Evolutionary conservation across 2,797 vertebrate genomes (phyloP).

Genomic region (Microctenopoma steveboyesi): DNA sequence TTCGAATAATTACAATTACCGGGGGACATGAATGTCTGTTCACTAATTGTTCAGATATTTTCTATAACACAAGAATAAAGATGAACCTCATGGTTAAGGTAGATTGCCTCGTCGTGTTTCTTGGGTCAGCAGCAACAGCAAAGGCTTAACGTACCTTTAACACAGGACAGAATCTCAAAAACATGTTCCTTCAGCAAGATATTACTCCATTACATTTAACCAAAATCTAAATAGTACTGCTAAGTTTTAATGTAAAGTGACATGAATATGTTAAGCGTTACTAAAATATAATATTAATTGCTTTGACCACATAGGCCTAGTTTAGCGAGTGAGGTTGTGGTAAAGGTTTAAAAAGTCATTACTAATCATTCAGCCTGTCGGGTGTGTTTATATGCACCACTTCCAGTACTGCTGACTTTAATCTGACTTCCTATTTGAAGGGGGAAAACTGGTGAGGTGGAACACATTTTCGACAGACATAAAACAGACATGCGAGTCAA

Average conservation of each 20-base stretch:
- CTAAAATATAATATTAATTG: constrained; percentile 64
- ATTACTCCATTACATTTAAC: not conserved
- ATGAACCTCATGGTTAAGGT: too few species aligned
- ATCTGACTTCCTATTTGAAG: constrained; percentile 77
- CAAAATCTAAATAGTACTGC: constrained; percentile 21
- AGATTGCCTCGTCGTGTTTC: too few species aligned
- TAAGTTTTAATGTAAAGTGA: constrained; percentile 23
- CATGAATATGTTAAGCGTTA: constrained; percentile 35
- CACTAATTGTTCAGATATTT: too few species aligned
- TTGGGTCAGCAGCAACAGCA: too few species aligned
- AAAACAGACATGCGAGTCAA: constrained; percentile 78
- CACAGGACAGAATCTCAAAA: not conserved
- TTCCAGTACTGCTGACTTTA: constrained; percentile 72
- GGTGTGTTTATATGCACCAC: constrained; percentile 71
- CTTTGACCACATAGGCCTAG: constrained; percentile 52
- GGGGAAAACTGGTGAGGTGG: constrained; percentile 71
- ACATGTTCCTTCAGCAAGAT: constrained; percentile 17
- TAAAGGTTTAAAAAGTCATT: constrained; percentile 74
- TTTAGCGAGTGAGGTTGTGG: constrained; percentile 52
- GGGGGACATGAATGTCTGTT: too few species aligned
- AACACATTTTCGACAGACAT: constrained; percentile 76
- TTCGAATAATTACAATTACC: too few species aligned
- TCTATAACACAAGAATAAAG: too few species aligned
- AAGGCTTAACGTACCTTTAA: too few species aligned
- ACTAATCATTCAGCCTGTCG: constrained; percentile 72